These are phyloP conservation scores for Actinia equina DNA, from an alignment of 64 coral and sea anemone genomes.

Conservation along the genomic window DNA sequence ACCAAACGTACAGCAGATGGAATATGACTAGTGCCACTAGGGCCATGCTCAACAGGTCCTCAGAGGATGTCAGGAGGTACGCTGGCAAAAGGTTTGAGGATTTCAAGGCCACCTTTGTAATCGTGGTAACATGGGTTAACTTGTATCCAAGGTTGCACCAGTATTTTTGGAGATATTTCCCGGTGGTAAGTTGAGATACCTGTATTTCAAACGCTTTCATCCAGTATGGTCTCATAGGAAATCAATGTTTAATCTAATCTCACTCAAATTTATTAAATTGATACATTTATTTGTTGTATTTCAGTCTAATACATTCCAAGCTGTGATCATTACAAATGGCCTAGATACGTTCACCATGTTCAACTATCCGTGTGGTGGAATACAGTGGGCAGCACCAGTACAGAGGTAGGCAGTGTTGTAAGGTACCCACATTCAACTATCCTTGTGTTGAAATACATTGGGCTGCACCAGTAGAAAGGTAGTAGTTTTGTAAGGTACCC, in stretches of 20 bases:
- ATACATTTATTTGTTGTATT: background rate
- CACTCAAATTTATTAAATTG: too few relatives aligned
- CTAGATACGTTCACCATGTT: slow-evolving; percentile 31
- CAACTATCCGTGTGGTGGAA: slow-evolving; percentile 31
- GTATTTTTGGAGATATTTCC: background rate
- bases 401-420: slow-evolving; percentile 18
- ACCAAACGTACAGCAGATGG: slow-evolving; percentile 4
- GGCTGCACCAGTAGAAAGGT: background rate
- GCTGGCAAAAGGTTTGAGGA: background rate
- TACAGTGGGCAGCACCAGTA: slow-evolving; percentile 28
- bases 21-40: background rate
- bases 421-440: background rate
- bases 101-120: slow-evolving; percentile 31
- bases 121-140: slow-evolving; percentile 41
- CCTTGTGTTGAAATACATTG: background rate
- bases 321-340: slow-evolving; percentile 38
- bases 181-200: background rate
- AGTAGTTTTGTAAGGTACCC: background rate
- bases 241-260: too few relatives aligned
- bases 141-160: slow-evolving; percentile 8
- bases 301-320: slow-evolving; percentile 56
- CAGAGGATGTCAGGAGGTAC: slow-evolving; percentile 20
- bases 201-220: too few relatives aligned
- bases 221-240: too few relatives aligned
- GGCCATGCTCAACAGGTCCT: slow-evolving; percentile 5